Evolutionary conservation across 37 sponge, comb jelly and placozoan genomes (phyloP).

Genomic region (Geodia barretti): DNA sequence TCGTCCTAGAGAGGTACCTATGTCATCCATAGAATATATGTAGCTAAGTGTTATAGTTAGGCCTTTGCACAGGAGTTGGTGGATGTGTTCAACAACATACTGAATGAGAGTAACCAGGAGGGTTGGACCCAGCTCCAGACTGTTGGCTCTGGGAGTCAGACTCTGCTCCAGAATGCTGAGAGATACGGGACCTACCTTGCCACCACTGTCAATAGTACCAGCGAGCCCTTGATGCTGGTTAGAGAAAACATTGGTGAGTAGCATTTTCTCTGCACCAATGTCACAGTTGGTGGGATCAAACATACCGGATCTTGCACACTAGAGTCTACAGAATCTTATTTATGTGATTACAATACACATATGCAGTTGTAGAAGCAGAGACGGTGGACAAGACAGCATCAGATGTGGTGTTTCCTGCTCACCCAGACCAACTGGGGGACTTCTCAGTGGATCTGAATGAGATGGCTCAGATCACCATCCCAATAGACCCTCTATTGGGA

Average conservation of each 20-base stretch:
- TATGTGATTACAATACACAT: too few relatives aligned
- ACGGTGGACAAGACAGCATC: background rate
- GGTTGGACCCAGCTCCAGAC: conserved; percentile 22
- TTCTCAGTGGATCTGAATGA: background rate
- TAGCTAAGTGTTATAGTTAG: background rate
- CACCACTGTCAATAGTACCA: background rate
- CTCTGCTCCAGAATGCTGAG: conserved; percentile 6
- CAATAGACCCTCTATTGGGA: too few relatives aligned
- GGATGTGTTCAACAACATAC: conserved; percentile 16
- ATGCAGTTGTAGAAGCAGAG: background rate
- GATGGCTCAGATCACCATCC: background rate
- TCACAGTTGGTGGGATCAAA: too few relatives aligned
- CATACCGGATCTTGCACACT: too few relatives aligned
- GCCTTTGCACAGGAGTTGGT: conserved; percentile 8
- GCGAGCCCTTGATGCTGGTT: background rate
- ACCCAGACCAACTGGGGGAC: background rate
- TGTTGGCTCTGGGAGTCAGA: conserved; percentile 16
- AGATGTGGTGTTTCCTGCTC: background rate
- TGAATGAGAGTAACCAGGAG: conserved; percentile 1
- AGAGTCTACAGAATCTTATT: too few relatives aligned
- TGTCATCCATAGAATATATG: background rate
- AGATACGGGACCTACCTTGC: conserved; percentile 15
- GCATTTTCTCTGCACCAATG: too few relatives aligned
- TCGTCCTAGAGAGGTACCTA: background rate
- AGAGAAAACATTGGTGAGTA: background rate